phyloP scores from a whole-genome alignment of 2,888 invertebrate species.

The Folsomia manolachei region DNA sequence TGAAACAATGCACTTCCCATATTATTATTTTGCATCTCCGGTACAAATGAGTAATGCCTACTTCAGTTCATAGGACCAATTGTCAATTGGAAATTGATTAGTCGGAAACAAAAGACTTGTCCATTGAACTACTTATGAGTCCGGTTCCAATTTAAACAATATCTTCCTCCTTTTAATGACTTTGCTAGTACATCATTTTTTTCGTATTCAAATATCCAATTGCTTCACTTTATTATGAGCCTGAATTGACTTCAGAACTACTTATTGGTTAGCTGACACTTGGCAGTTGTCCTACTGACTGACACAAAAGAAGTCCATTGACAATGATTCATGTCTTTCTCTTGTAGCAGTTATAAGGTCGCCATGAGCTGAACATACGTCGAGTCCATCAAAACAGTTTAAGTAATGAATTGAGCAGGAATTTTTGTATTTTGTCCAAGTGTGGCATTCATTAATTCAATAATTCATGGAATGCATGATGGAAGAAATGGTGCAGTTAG shows the following conservation, averaged over 20 bases:
- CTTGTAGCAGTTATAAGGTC: slow-evolving; percentile 14
- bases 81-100: slow-evolving; percentile 5
- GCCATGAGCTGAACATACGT: background rate
- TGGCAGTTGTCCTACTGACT: background rate
- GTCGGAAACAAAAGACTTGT: slow-evolving; percentile 14
- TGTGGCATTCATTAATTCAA: background rate
- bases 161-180: background rate
- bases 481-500: no score
- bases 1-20: background rate
- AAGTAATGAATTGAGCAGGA: background rate
- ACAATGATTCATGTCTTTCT: slow-evolving; percentile 16
- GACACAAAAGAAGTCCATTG: slow-evolving; percentile 15
- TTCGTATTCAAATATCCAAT: background rate
- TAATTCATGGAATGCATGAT: no score
- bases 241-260: no score
- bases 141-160: background rate
- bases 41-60: no score
- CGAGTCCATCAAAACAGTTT: no score
- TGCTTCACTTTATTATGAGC: no score
- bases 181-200: no score
- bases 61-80: no score
- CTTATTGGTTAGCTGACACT: no score
- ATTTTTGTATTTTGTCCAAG: background rate
- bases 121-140: background rate
- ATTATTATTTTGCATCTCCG: no score